Conservation (phyloP, 2,113 vertebrate species). For the Chaenocephalus aceratus region DNA sequence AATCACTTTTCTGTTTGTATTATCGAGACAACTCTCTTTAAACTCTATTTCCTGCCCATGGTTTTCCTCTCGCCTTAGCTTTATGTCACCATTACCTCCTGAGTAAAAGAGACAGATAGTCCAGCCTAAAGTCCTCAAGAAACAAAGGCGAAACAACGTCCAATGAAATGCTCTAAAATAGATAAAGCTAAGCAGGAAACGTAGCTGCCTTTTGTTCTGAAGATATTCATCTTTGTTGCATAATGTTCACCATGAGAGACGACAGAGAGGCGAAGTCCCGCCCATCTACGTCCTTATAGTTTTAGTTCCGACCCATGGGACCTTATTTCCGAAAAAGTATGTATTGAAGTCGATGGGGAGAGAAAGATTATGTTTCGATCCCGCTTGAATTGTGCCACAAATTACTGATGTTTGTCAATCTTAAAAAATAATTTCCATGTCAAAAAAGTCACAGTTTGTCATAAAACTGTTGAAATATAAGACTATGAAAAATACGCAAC, state of each 20-base stretch:
- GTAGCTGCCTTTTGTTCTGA: background rate
- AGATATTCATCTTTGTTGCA: slow-evolving; percentile 3
- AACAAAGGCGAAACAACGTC: background rate
- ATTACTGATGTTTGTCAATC: too few relatives aligned
- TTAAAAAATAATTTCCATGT: too few relatives aligned
- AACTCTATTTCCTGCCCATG: background rate
- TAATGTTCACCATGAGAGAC: background rate
- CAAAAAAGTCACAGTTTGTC: too few relatives aligned
- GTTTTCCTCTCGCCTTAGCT: background rate
- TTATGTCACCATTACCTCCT: background rate
- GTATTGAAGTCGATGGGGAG: too few relatives aligned
- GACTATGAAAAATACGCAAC: too few relatives aligned
- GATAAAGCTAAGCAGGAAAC: background rate
- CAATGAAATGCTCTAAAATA: background rate
- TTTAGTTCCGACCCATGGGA: too few relatives aligned
- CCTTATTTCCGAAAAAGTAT: too few relatives aligned
- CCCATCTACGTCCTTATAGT: too few relatives aligned
- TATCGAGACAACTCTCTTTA: background rate
- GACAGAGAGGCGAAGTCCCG: too few relatives aligned
- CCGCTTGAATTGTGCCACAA: too few relatives aligned
- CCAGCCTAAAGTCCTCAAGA: background rate
- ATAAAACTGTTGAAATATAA: too few relatives aligned
- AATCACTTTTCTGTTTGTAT: background rate
- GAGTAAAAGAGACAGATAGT: background rate
- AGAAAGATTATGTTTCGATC: too few relatives aligned